phyloP scores from a whole-genome alignment of 2,888 invertebrate genomes.

The Blastobasis adustella region DNA sequence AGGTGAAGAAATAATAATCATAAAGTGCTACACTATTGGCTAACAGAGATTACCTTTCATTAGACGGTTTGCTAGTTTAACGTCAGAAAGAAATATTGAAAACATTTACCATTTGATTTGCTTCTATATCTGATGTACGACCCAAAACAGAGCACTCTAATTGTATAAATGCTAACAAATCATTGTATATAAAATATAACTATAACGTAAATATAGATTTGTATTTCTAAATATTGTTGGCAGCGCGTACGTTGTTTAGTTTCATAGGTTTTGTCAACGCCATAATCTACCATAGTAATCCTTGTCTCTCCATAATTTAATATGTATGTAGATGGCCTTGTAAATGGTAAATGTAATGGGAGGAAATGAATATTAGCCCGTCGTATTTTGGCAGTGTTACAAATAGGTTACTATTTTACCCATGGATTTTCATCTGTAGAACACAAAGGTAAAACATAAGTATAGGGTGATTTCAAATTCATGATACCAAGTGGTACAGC shows the following conservation, averaged over 20 bases:
- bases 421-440: not conserved
- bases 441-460: not conserved
- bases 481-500: too few species aligned
- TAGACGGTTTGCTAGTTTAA: too few species aligned
- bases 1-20: too few species aligned
- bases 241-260: not conserved
- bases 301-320: not conserved
- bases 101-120: not conserved
- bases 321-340: not conserved
- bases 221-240: not conserved
- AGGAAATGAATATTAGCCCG: not conserved
- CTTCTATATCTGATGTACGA: not conserved
- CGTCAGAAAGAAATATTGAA: not conserved
- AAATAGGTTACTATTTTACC: not conserved
- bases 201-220: not conserved
- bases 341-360: not conserved
- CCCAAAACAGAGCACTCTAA: not conserved
- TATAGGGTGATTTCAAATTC: too few species aligned
- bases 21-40: too few species aligned
- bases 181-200: not conserved
- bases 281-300: not conserved
- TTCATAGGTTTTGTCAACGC: not conserved
- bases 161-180: not conserved
- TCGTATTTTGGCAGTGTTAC: not conserved
- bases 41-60: too few species aligned